Conservation (phyloP, 2,113 vertebrate genomes). For the Caranx ignobilis region DNA sequence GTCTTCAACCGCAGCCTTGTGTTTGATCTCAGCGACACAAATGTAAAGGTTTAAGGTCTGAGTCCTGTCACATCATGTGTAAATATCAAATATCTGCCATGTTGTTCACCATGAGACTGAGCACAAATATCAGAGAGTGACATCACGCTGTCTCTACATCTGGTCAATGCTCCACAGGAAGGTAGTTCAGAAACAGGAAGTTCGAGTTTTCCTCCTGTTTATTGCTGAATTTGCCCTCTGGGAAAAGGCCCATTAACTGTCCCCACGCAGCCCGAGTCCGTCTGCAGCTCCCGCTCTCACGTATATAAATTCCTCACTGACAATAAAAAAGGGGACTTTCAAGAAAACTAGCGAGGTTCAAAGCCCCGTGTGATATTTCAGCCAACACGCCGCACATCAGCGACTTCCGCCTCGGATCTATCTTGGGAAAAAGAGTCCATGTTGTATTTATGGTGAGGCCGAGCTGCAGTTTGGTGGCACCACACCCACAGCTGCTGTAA, state of each 20-base stretch:
- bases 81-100: too few relatives aligned
- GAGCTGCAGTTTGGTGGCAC: conserved; percentile 39
- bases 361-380: background rate
- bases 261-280: background rate
- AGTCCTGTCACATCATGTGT: too few relatives aligned
- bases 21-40: too few relatives aligned
- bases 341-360: background rate
- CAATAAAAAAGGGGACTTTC: background rate
- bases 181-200: conserved; percentile 55
- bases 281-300: conserved; percentile 23
- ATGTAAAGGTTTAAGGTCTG: too few relatives aligned
- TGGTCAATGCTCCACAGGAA: conserved; percentile 38
- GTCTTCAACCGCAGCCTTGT: too few relatives aligned
- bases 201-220: conserved; percentile 49
- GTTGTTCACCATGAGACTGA: too few relatives aligned
- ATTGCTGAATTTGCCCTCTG: conserved; percentile 20
- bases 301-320: conserved; percentile 18
- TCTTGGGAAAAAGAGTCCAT: conserved; percentile 5
- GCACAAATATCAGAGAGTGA: background rate
- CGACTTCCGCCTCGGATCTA: background rate
- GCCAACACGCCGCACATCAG: background rate
- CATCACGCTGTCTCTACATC: conserved; percentile 2
- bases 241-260: conserved; percentile 28
- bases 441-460: conserved; percentile 24
- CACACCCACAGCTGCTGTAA: conserved; percentile 56